Evolutionary conservation across 2,888 invertebrate genomes (phyloP).

Genomic region (Rotaria magnacalcarata): DNA sequence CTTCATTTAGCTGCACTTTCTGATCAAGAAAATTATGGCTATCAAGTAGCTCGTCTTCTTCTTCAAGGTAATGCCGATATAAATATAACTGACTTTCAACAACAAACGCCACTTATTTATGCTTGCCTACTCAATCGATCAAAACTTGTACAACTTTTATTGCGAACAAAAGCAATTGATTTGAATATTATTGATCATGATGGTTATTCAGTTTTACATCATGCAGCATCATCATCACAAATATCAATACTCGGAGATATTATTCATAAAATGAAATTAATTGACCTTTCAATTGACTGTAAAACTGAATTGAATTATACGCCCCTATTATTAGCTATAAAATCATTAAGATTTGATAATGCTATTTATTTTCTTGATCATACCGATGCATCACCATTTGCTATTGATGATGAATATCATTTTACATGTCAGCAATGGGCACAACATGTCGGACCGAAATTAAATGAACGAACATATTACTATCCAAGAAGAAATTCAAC

Average conservation of each 20-base stretch:
- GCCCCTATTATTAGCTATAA: background rate
- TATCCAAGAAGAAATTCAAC: background rate
- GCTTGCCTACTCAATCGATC: background rate
- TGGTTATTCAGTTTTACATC: background rate
- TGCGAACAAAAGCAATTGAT: background rate
- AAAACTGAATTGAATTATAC: background rate
- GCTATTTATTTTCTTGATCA: slow-evolving; percentile 4
- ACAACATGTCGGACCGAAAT: background rate
- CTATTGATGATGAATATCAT: background rate
- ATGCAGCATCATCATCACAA: background rate
- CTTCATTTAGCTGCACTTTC: background rate
- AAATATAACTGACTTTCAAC: background rate
- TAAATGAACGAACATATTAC: background rate
- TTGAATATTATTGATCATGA: background rate
- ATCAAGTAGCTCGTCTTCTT: background rate
- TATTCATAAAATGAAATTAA: background rate
- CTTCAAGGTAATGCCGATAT: background rate
- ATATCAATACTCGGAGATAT: background rate
- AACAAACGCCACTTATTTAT: background rate
- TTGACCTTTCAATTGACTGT: background rate
- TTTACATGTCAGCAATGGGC: background rate
- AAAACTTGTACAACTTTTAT: background rate
- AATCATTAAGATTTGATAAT: background rate
- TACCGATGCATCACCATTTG: background rate
- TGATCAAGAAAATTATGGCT: background rate